Percentiles rank a stretch among this genome's conserved stretches.
phyloP scores from a whole-genome alignment of 2,113 vertebrate species.

The Taurulus bubalis region DNA sequence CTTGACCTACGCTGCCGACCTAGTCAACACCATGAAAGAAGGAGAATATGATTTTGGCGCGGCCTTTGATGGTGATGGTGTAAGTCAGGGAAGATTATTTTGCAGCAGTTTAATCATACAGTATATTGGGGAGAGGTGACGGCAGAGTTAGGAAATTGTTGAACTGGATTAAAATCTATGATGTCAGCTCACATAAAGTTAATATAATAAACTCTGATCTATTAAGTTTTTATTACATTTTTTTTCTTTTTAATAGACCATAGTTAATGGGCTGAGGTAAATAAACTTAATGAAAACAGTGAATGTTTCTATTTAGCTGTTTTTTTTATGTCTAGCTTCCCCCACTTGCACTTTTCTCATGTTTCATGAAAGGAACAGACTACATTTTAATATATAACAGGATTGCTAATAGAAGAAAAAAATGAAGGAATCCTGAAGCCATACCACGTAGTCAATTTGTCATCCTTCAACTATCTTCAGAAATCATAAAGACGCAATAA shows the following conservation, averaged over 20 bases:
- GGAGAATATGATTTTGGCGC: constrained; percentile 97
- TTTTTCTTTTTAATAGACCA: constrained; percentile 10
- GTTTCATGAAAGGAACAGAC: constrained; percentile 8
- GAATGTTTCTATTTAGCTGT: constrained; percentile 14
- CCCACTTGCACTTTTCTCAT: constrained; percentile 1
- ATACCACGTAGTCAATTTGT: not conserved
- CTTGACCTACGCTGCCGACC: constrained; percentile 95
- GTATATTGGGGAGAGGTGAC: not conserved
- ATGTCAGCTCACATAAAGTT: constrained; percentile 16
- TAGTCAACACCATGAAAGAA: constrained; percentile 95
- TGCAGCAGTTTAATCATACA: not conserved
- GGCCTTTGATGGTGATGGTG: constrained; percentile 98
- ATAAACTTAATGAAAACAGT: constrained; percentile 16
- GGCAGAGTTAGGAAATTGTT: constrained; percentile 1
- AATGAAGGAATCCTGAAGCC: not conserved
- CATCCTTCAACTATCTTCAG: not conserved
- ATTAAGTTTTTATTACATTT: constrained; percentile 1
- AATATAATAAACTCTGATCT: constrained; percentile 27
- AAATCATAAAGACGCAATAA: not conserved
- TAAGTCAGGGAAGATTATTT: constrained; percentile 72
- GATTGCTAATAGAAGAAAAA: not conserved
- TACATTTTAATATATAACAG: not conserved
- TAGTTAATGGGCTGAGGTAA: constrained; percentile 4
- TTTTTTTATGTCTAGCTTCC: not conserved
- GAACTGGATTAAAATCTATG: constrained; percentile 15